These are phyloP conservation scores for Conops quadrifasciatus DNA, from an alignment of 2,888 invertebrate species.

Conservation along the genomic window DNA sequence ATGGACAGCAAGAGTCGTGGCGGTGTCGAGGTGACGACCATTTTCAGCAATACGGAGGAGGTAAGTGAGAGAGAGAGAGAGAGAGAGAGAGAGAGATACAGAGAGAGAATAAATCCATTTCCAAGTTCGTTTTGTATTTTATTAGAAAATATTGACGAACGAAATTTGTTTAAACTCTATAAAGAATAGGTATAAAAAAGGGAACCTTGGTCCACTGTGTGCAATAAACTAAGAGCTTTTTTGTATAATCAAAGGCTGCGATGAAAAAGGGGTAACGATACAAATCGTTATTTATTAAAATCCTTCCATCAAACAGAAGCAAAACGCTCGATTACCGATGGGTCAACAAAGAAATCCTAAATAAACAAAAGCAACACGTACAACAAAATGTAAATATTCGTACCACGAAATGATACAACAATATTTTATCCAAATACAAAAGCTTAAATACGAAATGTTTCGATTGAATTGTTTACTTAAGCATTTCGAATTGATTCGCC, in stretches of 20 bases:
- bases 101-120: too few species aligned
- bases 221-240: too few species aligned
- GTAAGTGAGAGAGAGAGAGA: conserved; percentile 34
- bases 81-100: not conserved
- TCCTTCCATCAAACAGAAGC: not conserved
- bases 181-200: too few species aligned
- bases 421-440: too few species aligned
- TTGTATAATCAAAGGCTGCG: too few species aligned
- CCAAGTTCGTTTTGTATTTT: too few species aligned
- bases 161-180: too few species aligned
- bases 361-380: not conserved
- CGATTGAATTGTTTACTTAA: not conserved
- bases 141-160: too few species aligned
- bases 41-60: conserved; percentile 50
- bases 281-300: not conserved
- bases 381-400: not conserved
- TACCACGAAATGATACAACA: too few species aligned
- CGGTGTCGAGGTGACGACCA: conserved; percentile 60
- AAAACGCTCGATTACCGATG: not conserved
- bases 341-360: not conserved
- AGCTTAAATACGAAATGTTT: not conserved
- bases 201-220: too few species aligned
- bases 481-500: too few species aligned
- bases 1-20: conserved; percentile 55
- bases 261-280: not conserved